These are phyloP conservation scores for Mesoligia furuncula DNA, from an alignment of 2,888 invertebrate genomes.

Conservation along the genomic window DNA sequence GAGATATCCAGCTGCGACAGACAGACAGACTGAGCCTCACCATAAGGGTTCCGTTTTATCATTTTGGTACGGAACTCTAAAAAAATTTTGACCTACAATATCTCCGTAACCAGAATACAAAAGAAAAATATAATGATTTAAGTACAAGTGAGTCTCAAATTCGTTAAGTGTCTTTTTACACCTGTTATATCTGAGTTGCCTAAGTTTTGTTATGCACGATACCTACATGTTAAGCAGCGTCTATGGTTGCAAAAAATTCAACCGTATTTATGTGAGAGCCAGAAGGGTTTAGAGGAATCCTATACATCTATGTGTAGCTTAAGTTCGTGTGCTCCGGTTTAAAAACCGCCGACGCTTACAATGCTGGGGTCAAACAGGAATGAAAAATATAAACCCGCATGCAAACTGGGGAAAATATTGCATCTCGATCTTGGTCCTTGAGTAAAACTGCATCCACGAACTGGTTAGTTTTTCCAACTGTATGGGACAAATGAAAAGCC, in stretches of 20 bases:
- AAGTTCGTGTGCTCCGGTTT: background rate
- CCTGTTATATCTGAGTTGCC: background rate
- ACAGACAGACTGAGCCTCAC: too few relatives aligned
- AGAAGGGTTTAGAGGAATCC: background rate
- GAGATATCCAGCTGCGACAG: too few relatives aligned
- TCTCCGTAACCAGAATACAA: too few relatives aligned
- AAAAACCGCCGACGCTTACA: background rate
- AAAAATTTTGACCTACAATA: too few relatives aligned
- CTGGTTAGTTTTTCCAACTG: background rate
- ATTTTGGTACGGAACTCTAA: too few relatives aligned
- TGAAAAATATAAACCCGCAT: background rate
- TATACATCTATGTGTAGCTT: background rate
- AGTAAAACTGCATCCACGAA: background rate
- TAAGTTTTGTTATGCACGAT: background rate
- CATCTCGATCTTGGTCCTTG: too few relatives aligned
- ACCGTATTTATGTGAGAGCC: background rate
- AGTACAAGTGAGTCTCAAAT: too few relatives aligned
- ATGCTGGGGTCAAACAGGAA: background rate
- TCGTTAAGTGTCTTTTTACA: too few relatives aligned
- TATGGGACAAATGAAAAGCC: background rate
- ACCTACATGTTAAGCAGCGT: background rate
- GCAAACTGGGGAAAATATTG: background rate
- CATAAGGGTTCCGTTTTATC: too few relatives aligned
- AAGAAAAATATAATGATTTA: too few relatives aligned
- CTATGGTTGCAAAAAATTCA: background rate